Conservation (phyloP, 1,140 invertebrate species). For the Agrypnia vestita region DNA sequence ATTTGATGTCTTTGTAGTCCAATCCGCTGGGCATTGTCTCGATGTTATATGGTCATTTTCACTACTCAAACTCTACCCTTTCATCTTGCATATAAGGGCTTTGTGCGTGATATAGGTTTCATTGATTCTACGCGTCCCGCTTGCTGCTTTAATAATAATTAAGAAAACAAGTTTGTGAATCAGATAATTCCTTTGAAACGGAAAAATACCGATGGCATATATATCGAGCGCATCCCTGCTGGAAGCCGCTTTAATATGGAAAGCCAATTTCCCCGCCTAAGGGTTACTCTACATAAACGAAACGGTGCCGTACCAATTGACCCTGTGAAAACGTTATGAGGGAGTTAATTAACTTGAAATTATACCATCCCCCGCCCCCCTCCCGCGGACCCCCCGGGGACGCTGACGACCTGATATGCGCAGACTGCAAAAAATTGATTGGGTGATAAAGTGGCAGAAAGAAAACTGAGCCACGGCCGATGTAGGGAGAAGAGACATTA, state of each 20-base stretch:
- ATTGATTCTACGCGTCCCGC: too few species aligned
- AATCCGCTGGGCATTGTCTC: too few species aligned
- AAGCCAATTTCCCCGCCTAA: conserved; percentile 46
- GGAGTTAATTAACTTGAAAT: conserved; percentile 50
- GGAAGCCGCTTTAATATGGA: conserved; percentile 41
- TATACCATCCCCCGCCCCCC: conserved; percentile 33
- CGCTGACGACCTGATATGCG: conserved; percentile 7
- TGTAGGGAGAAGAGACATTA: too few species aligned
- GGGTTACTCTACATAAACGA: conserved; percentile 47
- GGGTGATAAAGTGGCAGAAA: neutral
- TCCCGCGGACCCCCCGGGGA: neutral
- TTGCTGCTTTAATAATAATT: too few species aligned
- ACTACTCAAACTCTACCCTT: too few species aligned
- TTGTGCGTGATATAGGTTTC: too few species aligned
- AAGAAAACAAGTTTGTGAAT: neutral
- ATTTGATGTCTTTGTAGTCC: too few species aligned
- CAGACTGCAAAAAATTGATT: neutral
- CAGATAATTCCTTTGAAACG: too few species aligned
- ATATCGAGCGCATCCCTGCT: conserved; percentile 11
- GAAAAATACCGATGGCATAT: neutral
- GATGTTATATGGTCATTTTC: too few species aligned
- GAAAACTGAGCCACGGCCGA: neutral
- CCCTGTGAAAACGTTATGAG: conserved; percentile 52
- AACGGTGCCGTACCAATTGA: conserved; percentile 41
- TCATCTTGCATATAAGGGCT: too few species aligned